Conservation (phyloP, 2,888 invertebrate species). For the Cerastoderma edule region DNA sequence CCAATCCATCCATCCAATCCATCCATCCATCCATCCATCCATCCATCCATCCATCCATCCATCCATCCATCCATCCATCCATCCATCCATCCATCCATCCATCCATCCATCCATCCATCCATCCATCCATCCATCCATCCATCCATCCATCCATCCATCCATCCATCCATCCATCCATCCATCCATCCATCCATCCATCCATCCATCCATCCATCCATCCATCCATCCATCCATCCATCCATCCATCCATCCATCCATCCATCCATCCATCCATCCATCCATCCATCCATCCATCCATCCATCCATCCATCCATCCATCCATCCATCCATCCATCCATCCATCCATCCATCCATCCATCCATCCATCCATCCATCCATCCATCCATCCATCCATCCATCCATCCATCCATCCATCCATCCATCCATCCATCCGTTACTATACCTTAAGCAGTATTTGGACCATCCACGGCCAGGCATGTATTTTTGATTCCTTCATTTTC, state of each 20-base stretch:
- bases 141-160: too few species aligned
- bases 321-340: conserved; percentile 1
- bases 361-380: conserved; percentile 1
- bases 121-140: too few species aligned
- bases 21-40: too few species aligned
- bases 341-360: conserved; percentile 1
- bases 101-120: too few species aligned
- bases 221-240: background rate
- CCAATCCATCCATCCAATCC: too few species aligned
- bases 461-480: conserved; percentile 20
- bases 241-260: background rate
- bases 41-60: too few species aligned
- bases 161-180: too few species aligned
- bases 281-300: conserved; percentile 1
- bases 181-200: background rate
- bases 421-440: background rate
- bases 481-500: too few species aligned
- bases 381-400: conserved; percentile 1
- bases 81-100: too few species aligned
- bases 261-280: conserved; percentile 1
- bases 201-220: background rate
- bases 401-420: conserved; percentile 1
- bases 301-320: conserved; percentile 1
- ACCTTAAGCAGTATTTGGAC: conserved; percentile 1
- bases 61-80: too few species aligned